phyloP scores from a whole-genome alignment of 2,113 vertebrate species.

The Datnioides undecimradiatus region DNA sequence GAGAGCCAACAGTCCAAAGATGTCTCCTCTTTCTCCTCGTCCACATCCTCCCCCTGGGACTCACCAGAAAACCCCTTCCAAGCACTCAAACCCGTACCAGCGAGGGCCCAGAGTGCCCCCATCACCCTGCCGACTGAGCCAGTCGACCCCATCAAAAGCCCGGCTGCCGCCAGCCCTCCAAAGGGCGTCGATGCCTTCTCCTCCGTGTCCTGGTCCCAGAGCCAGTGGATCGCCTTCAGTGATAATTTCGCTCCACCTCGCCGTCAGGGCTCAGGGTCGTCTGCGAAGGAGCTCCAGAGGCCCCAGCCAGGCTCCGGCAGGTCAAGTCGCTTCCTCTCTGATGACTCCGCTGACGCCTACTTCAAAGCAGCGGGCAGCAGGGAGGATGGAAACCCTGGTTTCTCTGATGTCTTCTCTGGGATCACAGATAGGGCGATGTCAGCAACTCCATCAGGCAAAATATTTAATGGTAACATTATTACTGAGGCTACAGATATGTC shows the following conservation, averaged over 20 bases:
- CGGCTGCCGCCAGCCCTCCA: constrained; percentile 40
- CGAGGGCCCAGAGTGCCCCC: constrained; percentile 81
- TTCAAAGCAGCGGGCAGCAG: constrained; percentile 64
- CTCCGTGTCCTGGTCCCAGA: constrained; percentile 81
- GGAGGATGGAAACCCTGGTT: constrained; percentile 75
- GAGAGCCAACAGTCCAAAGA: constrained; percentile 69
- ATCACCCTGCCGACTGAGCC: constrained; percentile 74
- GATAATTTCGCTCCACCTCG: constrained; percentile 77
- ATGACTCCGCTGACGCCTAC: constrained; percentile 81
- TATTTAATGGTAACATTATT: constrained; percentile 84
- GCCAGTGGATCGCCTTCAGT: constrained; percentile 88
- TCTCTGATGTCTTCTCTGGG: constrained; percentile 76
- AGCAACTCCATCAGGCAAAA: constrained; percentile 78
- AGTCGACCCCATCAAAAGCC: constrained; percentile 50
- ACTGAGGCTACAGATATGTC: constrained; percentile 22
- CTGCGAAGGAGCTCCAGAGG: constrained; percentile 76
- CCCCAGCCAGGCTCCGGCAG: constrained; percentile 67
- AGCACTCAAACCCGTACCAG: constrained; percentile 74
- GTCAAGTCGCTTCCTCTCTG: constrained; percentile 80
- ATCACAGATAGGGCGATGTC: constrained; percentile 78
- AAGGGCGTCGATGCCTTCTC: constrained; percentile 74
- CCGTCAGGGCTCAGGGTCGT: constrained; percentile 58
- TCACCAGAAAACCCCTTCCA: constrained; percentile 81
- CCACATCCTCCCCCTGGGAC: constrained; percentile 80
- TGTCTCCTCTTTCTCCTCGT: constrained; percentile 71